Conservation (phyloP, 2,113 vertebrate species). For the Anhinga anhinga region DNA sequence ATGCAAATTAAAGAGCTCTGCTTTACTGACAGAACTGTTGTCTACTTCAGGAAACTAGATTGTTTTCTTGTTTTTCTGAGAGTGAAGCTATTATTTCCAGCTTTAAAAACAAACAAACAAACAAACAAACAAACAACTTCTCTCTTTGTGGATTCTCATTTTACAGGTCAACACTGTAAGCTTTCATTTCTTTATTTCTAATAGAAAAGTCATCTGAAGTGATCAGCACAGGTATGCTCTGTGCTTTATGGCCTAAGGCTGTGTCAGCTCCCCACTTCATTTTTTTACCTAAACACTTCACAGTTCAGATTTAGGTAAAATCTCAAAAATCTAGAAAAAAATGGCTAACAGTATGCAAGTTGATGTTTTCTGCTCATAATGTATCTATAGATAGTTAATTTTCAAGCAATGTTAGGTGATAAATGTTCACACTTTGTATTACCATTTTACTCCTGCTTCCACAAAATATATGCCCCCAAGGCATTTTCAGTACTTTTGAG, state of each 20-base stretch:
- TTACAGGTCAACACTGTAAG: neutral
- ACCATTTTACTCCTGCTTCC: neutral
- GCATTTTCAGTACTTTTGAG: neutral
- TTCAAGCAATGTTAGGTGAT: neutral
- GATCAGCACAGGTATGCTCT: neutral
- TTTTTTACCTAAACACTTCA: neutral
- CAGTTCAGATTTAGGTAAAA: neutral
- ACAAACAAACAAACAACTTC: neutral
- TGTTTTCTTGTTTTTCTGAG: neutral
- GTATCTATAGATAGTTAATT: neutral
- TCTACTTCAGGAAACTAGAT: neutral
- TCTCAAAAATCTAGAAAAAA: neutral
- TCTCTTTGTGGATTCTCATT: neutral
- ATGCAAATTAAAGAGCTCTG: neutral
- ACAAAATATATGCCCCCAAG: neutral
- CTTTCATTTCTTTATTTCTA: neutral
- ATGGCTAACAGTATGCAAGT: neutral
- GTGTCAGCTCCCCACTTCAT: neutral
- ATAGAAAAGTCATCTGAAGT: neutral
- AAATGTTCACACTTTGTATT: neutral
- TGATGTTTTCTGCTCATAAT: neutral
- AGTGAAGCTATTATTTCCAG: neutral
- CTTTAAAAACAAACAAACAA: neutral
- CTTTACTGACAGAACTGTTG: neutral
- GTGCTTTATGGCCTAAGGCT: neutral